Conservation (phyloP, 2,113 vertebrate species). For the Strix uralensis region DNA sequence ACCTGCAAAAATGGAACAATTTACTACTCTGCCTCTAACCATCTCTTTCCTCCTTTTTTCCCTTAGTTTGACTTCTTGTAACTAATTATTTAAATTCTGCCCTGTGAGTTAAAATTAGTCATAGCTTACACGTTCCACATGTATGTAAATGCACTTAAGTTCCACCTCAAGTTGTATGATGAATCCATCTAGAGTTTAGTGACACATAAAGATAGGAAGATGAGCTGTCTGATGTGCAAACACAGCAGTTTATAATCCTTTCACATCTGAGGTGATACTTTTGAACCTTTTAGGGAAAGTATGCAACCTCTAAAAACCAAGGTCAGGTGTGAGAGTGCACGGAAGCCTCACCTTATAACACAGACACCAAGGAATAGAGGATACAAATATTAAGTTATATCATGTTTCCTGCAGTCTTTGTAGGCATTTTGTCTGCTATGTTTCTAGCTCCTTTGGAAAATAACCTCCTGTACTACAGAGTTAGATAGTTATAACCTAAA, state of each 20-base stretch:
- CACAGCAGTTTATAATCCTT: constrained; percentile 52
- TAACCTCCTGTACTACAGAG: not conserved
- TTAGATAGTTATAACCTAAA: not conserved
- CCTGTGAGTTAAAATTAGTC: constrained; percentile 90
- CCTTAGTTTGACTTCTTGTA: constrained; percentile 94
- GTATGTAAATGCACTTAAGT: constrained; percentile 81
- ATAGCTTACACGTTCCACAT: constrained; percentile 79
- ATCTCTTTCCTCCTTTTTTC: constrained; percentile 92
- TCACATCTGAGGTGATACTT: constrained; percentile 43
- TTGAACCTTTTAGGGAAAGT: constrained; percentile 68
- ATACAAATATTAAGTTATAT: not conserved
- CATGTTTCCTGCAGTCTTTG: not conserved
- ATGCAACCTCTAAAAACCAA: constrained; percentile 58
- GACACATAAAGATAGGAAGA: constrained; percentile 47
- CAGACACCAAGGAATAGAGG: not conserved
- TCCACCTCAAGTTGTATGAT: constrained; percentile 72
- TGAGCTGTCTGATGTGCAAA: constrained; percentile 58
- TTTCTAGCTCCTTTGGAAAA: constrained; percentile 12
- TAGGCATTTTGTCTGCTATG: not conserved
- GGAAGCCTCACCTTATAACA: not conserved
- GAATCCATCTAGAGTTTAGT: constrained; percentile 69
- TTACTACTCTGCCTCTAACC: constrained; percentile 99
- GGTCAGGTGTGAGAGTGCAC: constrained; percentile 11
- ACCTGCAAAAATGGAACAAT: constrained; percentile 99
- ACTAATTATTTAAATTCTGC: constrained; percentile 96